Evolutionary conservation across 2,888 invertebrate genomes (phyloP), one percentile per base, ranked within the genome.

Genomic region (Epinotia demarniana): DNA sequence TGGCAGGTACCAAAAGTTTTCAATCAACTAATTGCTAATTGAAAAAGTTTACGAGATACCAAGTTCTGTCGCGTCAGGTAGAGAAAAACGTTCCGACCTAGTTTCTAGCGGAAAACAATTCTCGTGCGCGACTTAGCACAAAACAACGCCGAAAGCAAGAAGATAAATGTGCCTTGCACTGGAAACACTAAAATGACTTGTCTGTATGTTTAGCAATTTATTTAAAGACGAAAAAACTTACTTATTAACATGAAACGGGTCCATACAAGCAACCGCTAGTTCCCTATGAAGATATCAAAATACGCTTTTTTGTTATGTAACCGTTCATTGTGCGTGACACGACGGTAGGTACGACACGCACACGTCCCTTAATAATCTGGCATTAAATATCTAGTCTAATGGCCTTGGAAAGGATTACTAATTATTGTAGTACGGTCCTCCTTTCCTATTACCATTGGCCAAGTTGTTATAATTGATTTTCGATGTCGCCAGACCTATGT

Each of bases 11-110:
- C 53, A 76, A 76, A 78, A 75, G 75, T 87, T 89, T 89, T 89
- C 88, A 90, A 91, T 92, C 89, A 91, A 90, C 89, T 90, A 90
- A 89, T 90, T 89, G 89, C 86, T 91, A 90, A 92, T 91, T 90
- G 88, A 87, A 89, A 91, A 91, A 91, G 86, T 92, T 92, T 85
- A 77, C 79, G 80, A 81, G 81, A 81, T 81, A 83, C 80, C 73
- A 85, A 87, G 83, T 86, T 85, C 80, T 81, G 79, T 82, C 81
- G 83, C 78, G 79, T 78, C 83, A 86, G 84, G 84, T 86, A 82
- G 80, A 80, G 82, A 84, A 87, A 86, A 88, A 88, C 83, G 80
- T 80, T 81, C 79, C 82, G 85, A 86, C 86, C 85, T 81, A 86
- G 82, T 87, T 88, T 84, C 81, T 80, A 82, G 81, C 81, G 78